Base-by-base conservation (phyloP, 64 coral and sea anemone genomes). In the Actinia equina region DNA sequence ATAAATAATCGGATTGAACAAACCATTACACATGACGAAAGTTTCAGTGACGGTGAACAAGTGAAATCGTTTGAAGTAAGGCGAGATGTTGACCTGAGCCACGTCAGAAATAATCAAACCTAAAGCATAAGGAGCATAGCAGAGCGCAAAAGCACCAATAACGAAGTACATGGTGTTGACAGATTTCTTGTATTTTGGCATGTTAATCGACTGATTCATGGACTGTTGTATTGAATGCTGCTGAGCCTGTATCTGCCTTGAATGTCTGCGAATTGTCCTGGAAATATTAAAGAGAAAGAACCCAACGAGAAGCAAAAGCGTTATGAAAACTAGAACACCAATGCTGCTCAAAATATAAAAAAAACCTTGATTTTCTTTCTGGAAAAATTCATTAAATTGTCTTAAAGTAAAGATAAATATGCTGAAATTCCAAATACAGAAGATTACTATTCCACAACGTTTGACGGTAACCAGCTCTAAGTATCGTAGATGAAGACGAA, bases 111-210 rank as follows among this genome's bases (percentile, higher is more conserved):
- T 6, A 22, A 65, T 65, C 61, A 65, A 43, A 44, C n/a, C 43
- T 13, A 44, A 4, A 19, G 14, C 16, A 16, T 5, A 44, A 52
- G 78, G 43, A 44, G 44, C 22, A 81, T 81, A 81, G 22, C 42
- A 81, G 1, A 81, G 17, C 44, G 41, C 43, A 52, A 81, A 81
- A 10, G 78, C 78, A 30, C 78, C 78, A 49, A 81, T 78, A 16
- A 78, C 43, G 44, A 43, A 78, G 76, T 78, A 78, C 76, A 78
- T 78, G 1, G 76, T 78, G 27, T 45, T 78, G 3, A 78, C 76
- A 37, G 76, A 5, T 78, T 78, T 78, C 76, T 45, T 78, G 76
- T 27, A 78, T 44, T 78, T 78, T 27, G 76, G 76, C 37, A 78
- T 78, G 76, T 78, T 78, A 5, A 78, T 16, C 17, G 76, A 43